Evolutionary conservation across 2,797 vertebrate species (phyloP).

Genomic region (Rhinogobio ventralis): DNA sequence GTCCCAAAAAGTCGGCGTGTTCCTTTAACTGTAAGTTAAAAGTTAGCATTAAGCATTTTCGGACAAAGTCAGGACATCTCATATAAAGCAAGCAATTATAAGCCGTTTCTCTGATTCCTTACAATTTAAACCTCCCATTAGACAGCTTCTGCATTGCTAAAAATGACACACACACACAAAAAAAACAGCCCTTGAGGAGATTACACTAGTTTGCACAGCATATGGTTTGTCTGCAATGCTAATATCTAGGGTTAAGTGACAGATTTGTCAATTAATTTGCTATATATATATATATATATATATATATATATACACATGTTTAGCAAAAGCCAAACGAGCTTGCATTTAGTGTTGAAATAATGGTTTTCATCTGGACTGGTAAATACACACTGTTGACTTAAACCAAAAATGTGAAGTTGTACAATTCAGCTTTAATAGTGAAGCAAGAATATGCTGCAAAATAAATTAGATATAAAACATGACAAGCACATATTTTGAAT

Average conservation of each 20-base stretch:
- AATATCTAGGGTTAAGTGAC: neutral
- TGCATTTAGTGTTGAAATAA: constrained; percentile 12
- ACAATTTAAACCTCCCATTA: neutral
- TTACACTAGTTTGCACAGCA: constrained; percentile 21
- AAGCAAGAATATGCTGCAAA: constrained; percentile 78
- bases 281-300: no score
- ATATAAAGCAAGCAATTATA: neutral
- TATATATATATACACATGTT: neutral
- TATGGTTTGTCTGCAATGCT: constrained; percentile 22
- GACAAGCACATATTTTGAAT: constrained; percentile 79
- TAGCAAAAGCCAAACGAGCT: neutral
- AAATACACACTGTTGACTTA: constrained; percentile 25
- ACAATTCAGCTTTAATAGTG: constrained; percentile 70
- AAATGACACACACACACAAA: constrained; percentile 3
- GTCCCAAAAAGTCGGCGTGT: no score
- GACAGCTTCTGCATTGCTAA: neutral
- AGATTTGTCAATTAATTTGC: no score
- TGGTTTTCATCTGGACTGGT: neutral
- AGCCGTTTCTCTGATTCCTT: neutral
- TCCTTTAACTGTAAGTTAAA: neutral
- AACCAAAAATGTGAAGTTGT: constrained; percentile 46
- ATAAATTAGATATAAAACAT: constrained; percentile 87
- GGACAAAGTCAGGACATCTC: neutral
- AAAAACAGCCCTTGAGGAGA: neutral
- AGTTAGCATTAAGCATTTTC: neutral